Conservation (phyloP, 2,888 invertebrate species). For the Dasypolia templi region DNA sequence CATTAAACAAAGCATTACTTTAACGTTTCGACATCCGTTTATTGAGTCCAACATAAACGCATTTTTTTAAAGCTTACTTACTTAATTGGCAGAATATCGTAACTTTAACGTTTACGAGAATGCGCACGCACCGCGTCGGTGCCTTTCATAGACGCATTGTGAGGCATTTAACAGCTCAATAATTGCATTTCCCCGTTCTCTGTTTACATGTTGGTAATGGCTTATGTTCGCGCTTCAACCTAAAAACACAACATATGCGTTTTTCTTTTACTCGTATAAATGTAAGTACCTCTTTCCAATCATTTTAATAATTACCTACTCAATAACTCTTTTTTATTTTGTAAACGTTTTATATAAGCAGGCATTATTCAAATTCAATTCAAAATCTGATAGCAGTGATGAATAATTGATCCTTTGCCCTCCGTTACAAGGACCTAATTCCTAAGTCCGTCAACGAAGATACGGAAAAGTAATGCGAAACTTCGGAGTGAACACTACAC, state of each 20-base stretch:
- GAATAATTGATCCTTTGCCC: background rate
- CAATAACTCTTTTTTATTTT: background rate
- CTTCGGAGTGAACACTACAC: background rate
- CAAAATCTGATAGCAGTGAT: background rate
- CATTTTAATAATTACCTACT: background rate
- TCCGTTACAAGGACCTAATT: background rate
- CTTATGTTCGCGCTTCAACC: slow-evolving; percentile 10
- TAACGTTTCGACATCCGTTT: slow-evolving; percentile 47
- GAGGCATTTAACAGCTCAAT: slow-evolving; percentile 18
- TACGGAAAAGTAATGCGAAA: background rate
- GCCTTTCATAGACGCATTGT: slow-evolving; percentile 10
- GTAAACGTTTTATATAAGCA: background rate
- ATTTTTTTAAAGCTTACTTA: slow-evolving; percentile 36
- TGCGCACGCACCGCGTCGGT: slow-evolving; percentile 6
- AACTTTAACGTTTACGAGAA: slow-evolving; percentile 37
- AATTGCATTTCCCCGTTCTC: slow-evolving; percentile 44
- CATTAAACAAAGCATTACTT: slow-evolving; percentile 17
- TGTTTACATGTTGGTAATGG: slow-evolving; percentile 30
- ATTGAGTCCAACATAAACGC: slow-evolving; percentile 27
- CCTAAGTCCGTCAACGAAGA: background rate
- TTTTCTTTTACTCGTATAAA: background rate
- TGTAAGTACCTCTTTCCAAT: background rate
- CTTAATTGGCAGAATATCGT: slow-evolving; percentile 52
- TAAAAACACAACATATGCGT: background rate
- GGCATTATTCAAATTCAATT: background rate